Evolutionary conservation across 1,140 invertebrate genomes (phyloP).

Genomic region (Yoshiicerus persimilis): DNA sequence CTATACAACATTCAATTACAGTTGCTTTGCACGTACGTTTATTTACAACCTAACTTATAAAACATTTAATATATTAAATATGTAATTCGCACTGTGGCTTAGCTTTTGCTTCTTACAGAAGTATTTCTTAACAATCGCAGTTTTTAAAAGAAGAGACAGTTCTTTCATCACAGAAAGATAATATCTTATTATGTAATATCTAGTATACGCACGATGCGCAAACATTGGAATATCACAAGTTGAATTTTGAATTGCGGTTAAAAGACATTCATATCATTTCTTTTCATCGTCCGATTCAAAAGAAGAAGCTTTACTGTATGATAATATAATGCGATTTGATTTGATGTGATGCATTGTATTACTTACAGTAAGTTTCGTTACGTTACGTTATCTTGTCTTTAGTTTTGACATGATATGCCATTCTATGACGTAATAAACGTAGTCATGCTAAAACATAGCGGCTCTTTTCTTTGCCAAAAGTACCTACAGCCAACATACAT

Average conservation of each 20-base stretch:
- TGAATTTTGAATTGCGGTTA: background rate
- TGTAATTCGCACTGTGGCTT: too few relatives aligned
- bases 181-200: background rate
- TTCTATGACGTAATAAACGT: background rate
- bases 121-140: background rate
- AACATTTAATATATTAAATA: background rate
- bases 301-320: too few relatives aligned
- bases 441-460: constrained; percentile 13
- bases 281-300: background rate
- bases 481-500: too few relatives aligned
- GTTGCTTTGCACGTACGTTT: background rate
- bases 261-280: background rate
- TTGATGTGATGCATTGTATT: too few relatives aligned
- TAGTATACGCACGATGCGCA: background rate
- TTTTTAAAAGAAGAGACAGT: background rate
- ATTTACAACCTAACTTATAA: background rate
- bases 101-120: too few relatives aligned
- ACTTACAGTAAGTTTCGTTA: too few relatives aligned
- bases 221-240: too few relatives aligned
- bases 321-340: background rate
- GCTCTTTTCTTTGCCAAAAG: background rate
- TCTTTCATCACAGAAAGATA: background rate
- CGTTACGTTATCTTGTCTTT: background rate
- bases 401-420: constrained; percentile 2
- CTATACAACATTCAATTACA: background rate